A percentile compares a stretch with the other conserved stretches of the same genome.
These are phyloP conservation scores for Pyralis farinalis DNA, from an alignment of 2,888 invertebrate genomes.

Conservation along the genomic window DNA sequence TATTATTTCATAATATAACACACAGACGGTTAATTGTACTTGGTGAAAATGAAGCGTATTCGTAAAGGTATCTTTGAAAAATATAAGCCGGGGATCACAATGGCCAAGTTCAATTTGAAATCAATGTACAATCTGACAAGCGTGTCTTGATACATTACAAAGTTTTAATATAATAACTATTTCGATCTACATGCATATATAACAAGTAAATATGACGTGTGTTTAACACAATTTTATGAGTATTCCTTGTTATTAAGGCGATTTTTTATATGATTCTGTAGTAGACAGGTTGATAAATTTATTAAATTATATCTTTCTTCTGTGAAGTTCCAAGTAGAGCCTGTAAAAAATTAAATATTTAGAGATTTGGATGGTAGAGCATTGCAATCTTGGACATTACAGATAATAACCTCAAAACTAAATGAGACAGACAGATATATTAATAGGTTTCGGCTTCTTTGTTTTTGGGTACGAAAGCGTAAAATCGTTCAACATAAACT, in stretches of 20 bases:
- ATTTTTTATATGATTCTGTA: not conserved
- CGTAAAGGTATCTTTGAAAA: conserved; percentile 51
- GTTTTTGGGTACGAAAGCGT: too few relatives aligned
- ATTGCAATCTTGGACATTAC: too few relatives aligned
- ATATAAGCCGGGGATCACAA: conserved; percentile 22
- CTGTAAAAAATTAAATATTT: conserved; percentile 43
- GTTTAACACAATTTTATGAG: conserved; percentile 32
- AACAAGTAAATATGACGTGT: conserved; percentile 13
- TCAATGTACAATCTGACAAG: conserved; percentile 1
- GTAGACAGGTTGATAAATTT: not conserved
- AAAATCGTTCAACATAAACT: too few relatives aligned
- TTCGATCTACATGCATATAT: not conserved
- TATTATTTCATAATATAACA: conserved; percentile 41
- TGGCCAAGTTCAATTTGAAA: conserved; percentile 26
- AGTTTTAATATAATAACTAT: conserved; percentile 1
- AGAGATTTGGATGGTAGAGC: too few relatives aligned
- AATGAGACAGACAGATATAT: too few relatives aligned
- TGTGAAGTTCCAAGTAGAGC: conserved; percentile 69
- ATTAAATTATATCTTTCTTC: conserved; percentile 63
- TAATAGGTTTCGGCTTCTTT: too few relatives aligned
- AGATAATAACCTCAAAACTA: too few relatives aligned
- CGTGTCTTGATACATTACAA: not conserved
- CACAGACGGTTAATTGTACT: conserved; percentile 64
- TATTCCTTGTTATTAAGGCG: conserved; percentile 17
- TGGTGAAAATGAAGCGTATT: conserved; percentile 72